phyloP scores from a whole-genome alignment of 2,888 invertebrate genomes.

The Andrena praecox region DNA sequence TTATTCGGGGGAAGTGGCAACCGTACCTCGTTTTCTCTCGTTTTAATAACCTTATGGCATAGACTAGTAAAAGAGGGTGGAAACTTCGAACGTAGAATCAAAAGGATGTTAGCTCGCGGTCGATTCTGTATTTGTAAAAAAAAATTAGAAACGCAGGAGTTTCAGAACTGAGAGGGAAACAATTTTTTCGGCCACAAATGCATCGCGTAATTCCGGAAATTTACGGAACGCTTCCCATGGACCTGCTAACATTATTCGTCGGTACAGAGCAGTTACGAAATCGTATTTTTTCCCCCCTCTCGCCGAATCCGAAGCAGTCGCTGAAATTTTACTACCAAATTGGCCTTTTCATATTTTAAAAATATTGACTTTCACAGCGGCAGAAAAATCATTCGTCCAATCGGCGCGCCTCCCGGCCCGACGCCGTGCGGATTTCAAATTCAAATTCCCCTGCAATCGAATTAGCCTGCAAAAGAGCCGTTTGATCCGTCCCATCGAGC shows the following conservation, averaged over 20 bases:
- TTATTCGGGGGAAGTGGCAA: constrained; percentile 18
- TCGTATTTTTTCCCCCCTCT: constrained; percentile 39
- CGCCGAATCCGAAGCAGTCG: constrained; percentile 41
- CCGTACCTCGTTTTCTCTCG: constrained; percentile 14
- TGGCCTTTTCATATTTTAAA: constrained; percentile 63
- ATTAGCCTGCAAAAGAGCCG: constrained; percentile 82
- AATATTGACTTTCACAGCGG: constrained; percentile 55
- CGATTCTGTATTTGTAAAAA: too few relatives aligned
- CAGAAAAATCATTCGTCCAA: constrained; percentile 70
- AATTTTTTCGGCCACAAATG: constrained; percentile 11
- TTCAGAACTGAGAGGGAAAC: neutral
- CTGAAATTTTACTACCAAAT: constrained; percentile 69
- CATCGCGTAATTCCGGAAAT: constrained; percentile 25
- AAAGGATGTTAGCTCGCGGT: neutral
- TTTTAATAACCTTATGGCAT: constrained; percentile 9
- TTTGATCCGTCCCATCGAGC: constrained; percentile 80
- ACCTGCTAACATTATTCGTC: constrained; percentile 31
- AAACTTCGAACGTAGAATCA: neutral
- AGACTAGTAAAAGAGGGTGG: neutral
- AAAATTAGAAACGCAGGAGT: neutral
- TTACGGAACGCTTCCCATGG: constrained; percentile 30
- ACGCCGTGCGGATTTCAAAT: constrained; percentile 78
- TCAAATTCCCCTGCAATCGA: constrained; percentile 82
- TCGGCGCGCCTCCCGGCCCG: constrained; percentile 45
- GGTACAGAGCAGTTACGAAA: constrained; percentile 29